A percentile compares a stretch with the other conserved stretches of the same genome.
phyloP scores from a whole-genome alignment of 2,797 vertebrate genomes.

The Ptychobarbus kaznakovi region DNA sequence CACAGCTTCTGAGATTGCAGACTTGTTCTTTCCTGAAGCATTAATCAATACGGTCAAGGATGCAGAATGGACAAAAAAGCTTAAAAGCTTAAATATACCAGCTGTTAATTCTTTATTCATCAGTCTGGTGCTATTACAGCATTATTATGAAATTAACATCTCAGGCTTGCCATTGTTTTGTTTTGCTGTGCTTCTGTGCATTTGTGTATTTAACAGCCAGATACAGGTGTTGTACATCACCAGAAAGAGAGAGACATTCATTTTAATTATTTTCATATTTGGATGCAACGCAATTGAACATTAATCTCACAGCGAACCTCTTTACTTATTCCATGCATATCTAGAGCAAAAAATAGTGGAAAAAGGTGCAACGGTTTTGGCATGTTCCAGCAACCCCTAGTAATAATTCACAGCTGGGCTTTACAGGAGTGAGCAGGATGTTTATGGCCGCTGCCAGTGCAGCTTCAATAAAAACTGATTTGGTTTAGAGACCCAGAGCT shows the following conservation, averaged over 20 bases:
- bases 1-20: conserved; percentile 19
- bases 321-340: conserved; percentile 55
- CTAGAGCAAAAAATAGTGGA: conserved; percentile 13
- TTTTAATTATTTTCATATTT: conserved; percentile 64
- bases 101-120: neutral
- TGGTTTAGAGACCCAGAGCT: conserved; percentile 47
- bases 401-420: conserved; percentile 61
- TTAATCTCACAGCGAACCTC: conserved; percentile 69
- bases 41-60: conserved; percentile 28
- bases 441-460: conserved; percentile 51
- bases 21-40: neutral
- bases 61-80: neutral
- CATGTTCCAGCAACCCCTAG: conserved; percentile 60
- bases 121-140: neutral
- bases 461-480: conserved; percentile 58
- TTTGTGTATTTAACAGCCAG: conserved; percentile 23
- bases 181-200: neutral
- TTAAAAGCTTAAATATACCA: neutral
- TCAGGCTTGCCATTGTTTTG: neutral
- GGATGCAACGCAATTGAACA: conserved; percentile 45
- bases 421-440: conserved; percentile 63
- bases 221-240: conserved; percentile 58
- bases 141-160: neutral
- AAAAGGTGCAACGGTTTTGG: conserved; percentile 59
- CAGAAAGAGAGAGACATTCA: conserved; percentile 37